Conservation (phyloP, 2,113 vertebrate species). For the Odocoileus virginianus region DNA sequence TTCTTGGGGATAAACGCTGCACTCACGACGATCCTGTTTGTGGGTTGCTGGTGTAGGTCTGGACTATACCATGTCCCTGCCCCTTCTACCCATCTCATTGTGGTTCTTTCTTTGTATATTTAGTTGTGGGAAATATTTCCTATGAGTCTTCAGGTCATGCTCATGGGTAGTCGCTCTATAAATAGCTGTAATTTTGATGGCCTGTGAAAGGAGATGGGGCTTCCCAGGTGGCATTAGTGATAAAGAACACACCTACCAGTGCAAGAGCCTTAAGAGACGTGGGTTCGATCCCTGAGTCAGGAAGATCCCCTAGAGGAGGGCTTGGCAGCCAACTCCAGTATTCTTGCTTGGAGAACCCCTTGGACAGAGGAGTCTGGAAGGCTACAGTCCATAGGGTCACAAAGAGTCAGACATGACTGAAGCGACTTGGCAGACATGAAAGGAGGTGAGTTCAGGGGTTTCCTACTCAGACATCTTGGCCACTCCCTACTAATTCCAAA, state of each 20-base stretch:
- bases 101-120: background rate
- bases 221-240: background rate
- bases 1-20: background rate
- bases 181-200: background rate
- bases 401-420: background rate
- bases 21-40: background rate
- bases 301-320: background rate
- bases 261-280: background rate
- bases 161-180: background rate
- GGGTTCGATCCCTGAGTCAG: background rate
- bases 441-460: background rate
- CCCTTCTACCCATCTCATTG: background rate
- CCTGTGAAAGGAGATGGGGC: background rate
- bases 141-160: background rate
- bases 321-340: background rate
- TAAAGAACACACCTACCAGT: background rate
- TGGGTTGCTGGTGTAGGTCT: background rate
- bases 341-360: background rate
- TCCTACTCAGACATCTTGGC: background rate
- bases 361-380: background rate
- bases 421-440: accelerated
- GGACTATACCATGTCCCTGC: background rate
- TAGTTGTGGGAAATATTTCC: background rate
- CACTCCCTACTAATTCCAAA: background rate
- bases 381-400: background rate